Evolutionary conservation across 1,140 invertebrate genomes (phyloP).

Genomic region (Drosophila kohkoa): DNA sequence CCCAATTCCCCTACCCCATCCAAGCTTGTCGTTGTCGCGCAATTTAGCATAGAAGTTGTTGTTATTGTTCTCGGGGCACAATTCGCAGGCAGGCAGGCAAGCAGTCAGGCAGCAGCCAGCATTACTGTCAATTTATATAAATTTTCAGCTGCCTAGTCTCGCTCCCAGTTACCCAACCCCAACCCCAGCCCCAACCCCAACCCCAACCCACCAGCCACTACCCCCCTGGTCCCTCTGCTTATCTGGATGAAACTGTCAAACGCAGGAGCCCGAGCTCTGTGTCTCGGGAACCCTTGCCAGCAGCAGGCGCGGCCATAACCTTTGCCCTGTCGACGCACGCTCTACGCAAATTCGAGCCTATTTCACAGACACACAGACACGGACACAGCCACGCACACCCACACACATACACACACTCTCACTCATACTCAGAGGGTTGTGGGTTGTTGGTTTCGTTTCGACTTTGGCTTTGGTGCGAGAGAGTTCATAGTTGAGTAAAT

Average conservation of each 20-base stretch:
- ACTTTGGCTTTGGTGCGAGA: constrained; percentile 1
- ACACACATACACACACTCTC: constrained; percentile 35
- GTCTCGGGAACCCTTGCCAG: constrained; percentile 60
- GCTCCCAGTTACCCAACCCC: background rate
- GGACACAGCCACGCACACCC: constrained; percentile 32
- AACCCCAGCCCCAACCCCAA: background rate
- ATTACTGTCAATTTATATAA: constrained; percentile 83
- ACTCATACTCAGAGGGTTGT: constrained; percentile 16
- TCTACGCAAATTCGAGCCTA: constrained; percentile 77
- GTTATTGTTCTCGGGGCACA: constrained; percentile 47
- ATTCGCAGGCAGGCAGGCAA: constrained; percentile 1
- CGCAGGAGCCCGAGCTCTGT: constrained; percentile 30
- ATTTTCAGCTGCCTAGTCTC: constrained; percentile 56
- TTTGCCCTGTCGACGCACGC: constrained; percentile 56
- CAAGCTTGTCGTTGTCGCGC: constrained; percentile 50
- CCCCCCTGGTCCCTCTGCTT: background rate
- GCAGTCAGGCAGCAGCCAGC: constrained; percentile 54
- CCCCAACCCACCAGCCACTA: background rate
- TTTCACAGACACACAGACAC: constrained; percentile 54
- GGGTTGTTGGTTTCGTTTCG: background rate
- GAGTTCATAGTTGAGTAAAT: constrained; percentile 82
- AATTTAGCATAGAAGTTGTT: constrained; percentile 64
- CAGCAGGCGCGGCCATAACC: constrained; percentile 63
- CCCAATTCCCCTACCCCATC: background rate
- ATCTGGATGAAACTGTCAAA: constrained; percentile 55